Conservation (phyloP, 2,888 invertebrate genomes). For the Anticlea derivata region DNA sequence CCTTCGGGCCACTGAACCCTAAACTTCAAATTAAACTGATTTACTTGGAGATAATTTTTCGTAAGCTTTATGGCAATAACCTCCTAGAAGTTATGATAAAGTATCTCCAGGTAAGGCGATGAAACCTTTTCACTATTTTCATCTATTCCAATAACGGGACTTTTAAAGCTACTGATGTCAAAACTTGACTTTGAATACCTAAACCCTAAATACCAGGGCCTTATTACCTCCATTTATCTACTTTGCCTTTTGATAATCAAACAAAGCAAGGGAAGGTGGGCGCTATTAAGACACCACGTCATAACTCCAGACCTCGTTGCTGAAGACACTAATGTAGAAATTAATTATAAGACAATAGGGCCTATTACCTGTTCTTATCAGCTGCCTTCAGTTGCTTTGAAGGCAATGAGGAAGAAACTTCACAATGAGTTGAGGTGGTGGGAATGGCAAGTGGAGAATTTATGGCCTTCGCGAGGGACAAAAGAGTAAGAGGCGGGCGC, state of each 20-base stretch:
- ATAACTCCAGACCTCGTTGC: conserved; percentile 45
- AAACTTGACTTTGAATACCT: conserved; percentile 5
- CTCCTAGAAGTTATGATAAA: too few species aligned
- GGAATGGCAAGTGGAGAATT: conserved; percentile 56
- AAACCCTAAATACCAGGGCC: conserved; percentile 2
- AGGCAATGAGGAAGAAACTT: conserved; percentile 46
- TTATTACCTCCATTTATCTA: conserved; percentile 15
- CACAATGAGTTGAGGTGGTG: conserved; percentile 46
- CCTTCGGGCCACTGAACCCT: too few species aligned
- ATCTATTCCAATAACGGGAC: not conserved
- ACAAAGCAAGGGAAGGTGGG: conserved; percentile 37
- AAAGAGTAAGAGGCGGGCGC: conserved; percentile 38
- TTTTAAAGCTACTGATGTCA: not conserved
- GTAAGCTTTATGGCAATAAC: too few species aligned
- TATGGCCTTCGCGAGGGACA: conserved; percentile 55
- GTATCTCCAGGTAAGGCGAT: too few species aligned
- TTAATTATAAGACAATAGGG: conserved; percentile 74
- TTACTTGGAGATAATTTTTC: too few species aligned
- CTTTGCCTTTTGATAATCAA: conserved; percentile 38
- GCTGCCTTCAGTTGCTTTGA: conserved; percentile 50
- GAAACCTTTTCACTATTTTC: too few species aligned
- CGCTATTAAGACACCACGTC: conserved; percentile 40
- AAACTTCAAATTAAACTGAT: too few species aligned
- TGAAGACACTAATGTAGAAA: conserved; percentile 68
- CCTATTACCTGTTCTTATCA: conserved; percentile 61